Base-by-base conservation (phyloP, 2,113 vertebrate genomes). In the Cinclus cinclus region DNA sequence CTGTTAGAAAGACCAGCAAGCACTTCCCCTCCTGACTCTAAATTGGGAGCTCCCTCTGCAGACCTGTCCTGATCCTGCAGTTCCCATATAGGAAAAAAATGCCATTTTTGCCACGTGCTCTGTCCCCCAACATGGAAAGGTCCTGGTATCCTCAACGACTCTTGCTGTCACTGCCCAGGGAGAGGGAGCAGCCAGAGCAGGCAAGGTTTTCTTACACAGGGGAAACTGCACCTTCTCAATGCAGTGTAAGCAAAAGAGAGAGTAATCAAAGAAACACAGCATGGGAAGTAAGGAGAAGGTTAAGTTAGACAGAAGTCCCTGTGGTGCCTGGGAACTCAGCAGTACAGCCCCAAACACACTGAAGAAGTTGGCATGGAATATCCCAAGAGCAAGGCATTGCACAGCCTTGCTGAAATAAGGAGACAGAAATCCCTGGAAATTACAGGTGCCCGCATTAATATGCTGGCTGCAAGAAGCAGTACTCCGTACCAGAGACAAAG, bases 31-130 rank as follows among this genome's bases (percentile, higher is more conserved):
- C 28, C 49, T 10, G 83, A 93, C 76, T 47, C 47, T 53, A 95
- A 93, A 92, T 83, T 67, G 93, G 87, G 92, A 95, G 92, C 93
- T 97, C 94, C 94, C 95, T 88, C 95, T 97, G 87, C 86, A 93
- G 96, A 70, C 77, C 63, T 46, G 79, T 93, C 68, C 62, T 33
- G 64, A 83, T 70, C 75, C 65, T 95, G 92, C 89, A 95, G 47
- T 21, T 87, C 46, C 8, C 2, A n/a, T n/a, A n/a, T 3, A 56
- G 42, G n/a, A 47, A 76, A 47, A 76, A 75, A 87, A 41, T 30
- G 49, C 53, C 44, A 22, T 27, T 85, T 83, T 56, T 82, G 62
- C 67, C 42, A 50, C 23, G 50, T 50, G 58, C 27, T 41, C n/a
- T 35, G n/a, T 35, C 41, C 33, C 30, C 25, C 64, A 2, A 14